A percentile compares a stretch with the other conserved stretches of the same genome.
These are phyloP conservation scores for Monopis laevigella DNA, from an alignment of 2,888 invertebrate genomes.

Conservation along the genomic window DNA sequence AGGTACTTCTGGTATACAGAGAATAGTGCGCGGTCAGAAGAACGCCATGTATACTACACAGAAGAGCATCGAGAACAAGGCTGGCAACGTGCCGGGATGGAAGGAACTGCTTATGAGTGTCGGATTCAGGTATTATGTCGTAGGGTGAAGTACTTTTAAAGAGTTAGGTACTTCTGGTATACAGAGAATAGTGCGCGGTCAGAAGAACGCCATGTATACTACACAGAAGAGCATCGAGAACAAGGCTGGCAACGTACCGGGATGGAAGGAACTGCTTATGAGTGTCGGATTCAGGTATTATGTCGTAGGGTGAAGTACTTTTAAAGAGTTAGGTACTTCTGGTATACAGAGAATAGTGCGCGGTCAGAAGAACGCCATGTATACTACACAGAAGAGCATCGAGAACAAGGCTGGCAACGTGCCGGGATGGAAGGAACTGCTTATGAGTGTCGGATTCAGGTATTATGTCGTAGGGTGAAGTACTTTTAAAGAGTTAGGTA, in stretches of 20 bases:
- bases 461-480: too few relatives aligned
- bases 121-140: slow-evolving; percentile 87
- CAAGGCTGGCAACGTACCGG: slow-evolving; percentile 84
- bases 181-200: slow-evolving; percentile 92
- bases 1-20: too few relatives aligned
- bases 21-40: slow-evolving; percentile 93
- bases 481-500: too few relatives aligned
- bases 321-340: too few relatives aligned
- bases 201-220: slow-evolving; percentile 98
- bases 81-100: slow-evolving; percentile 88
- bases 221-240: slow-evolving; percentile 97
- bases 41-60: slow-evolving; percentile 99
- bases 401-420: slow-evolving; percentile 92
- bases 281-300: slow-evolving; percentile 92
- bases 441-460: slow-evolving; percentile 94
- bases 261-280: slow-evolving; percentile 95
- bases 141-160: too few relatives aligned
- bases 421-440: slow-evolving; percentile 90
- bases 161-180: too few relatives aligned
- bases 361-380: slow-evolving; percentile 97
- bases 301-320: too few relatives aligned
- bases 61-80: slow-evolving; percentile 95
- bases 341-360: slow-evolving; percentile 94
- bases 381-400: slow-evolving; percentile 95
- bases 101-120: slow-evolving; percentile 94